These are phyloP conservation scores for Procambarus virginalis DNA, from an alignment of 1,140 invertebrate genomes.

Conservation along the genomic window DNA sequence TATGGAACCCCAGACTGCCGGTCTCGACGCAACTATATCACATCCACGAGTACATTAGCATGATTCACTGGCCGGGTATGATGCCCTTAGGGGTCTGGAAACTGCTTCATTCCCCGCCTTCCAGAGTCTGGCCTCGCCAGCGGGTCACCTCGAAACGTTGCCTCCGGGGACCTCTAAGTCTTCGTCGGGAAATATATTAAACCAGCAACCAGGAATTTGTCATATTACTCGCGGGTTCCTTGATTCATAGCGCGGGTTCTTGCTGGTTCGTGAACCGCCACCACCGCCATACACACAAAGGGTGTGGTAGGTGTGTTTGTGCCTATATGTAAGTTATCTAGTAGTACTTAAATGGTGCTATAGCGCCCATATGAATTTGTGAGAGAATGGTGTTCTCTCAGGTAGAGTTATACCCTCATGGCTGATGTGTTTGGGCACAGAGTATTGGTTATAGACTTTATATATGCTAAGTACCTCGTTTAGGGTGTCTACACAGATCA, in stretches of 20 bases:
- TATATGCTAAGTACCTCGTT: too few species aligned
- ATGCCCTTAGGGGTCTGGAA: background rate
- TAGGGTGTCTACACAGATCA: too few species aligned
- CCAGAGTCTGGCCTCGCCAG: background rate
- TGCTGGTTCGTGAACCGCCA: too few species aligned
- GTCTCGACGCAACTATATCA: slow-evolving; percentile 16
- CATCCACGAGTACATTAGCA: slow-evolving; percentile 21
- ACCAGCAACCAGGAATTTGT: background rate
- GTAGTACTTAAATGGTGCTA: too few species aligned
- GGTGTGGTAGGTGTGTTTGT: too few species aligned
- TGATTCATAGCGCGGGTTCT: background rate
- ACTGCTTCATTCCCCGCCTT: background rate
- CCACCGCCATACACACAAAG: too few species aligned
- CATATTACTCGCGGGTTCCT: background rate
- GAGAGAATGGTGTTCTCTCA: too few species aligned
- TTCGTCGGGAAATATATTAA: background rate
- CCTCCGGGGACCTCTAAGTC: background rate
- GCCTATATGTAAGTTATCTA: too few species aligned
- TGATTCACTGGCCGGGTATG: slow-evolving; percentile 21
- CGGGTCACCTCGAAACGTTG: background rate
- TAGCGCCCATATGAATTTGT: too few species aligned
- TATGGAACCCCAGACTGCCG: background rate
- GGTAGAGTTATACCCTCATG: too few species aligned
- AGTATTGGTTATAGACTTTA: too few species aligned
- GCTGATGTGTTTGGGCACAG: too few species aligned